These are phyloP conservation scores for Megaptera novaeangliae DNA, from an alignment of 2,113 vertebrate genomes.

Conservation along the genomic window DNA sequence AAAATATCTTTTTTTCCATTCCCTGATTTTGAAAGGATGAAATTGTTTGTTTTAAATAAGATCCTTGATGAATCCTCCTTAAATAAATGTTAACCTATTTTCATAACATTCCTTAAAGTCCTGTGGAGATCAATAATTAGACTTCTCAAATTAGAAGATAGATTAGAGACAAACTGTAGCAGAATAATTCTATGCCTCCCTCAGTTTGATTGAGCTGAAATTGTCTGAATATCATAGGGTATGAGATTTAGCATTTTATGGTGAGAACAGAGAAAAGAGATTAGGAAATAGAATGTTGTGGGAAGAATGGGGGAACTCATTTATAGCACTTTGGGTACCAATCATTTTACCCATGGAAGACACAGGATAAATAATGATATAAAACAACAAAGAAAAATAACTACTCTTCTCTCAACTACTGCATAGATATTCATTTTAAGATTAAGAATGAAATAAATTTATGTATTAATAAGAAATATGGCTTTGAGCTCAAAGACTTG, in stretches of 20 bases:
- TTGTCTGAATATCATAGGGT: background rate
- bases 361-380: background rate
- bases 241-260: constrained; percentile 11
- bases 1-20: constrained; percentile 70
- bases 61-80: background rate
- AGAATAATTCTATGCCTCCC: constrained; percentile 25
- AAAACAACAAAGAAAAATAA: background rate
- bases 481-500: background rate
- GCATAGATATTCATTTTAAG: background rate
- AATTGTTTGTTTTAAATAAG: constrained; percentile 76
- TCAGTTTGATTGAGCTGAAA: constrained; percentile 8
- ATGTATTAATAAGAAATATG: constrained; percentile 1
- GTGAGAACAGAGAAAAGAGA: background rate
- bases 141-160: constrained; percentile 9
- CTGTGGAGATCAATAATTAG: constrained; percentile 48
- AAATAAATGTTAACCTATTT: constrained; percentile 36
- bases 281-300: background rate
- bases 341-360: background rate
- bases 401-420: background rate
- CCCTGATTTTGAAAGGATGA: constrained; percentile 66
- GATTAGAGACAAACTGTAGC: constrained; percentile 7
- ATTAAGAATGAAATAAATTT: background rate
- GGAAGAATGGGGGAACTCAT: background rate
- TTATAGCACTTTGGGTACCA: background rate
- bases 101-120: constrained; percentile 17